A percentile compares a stretch with the other conserved stretches of the same genome.
phyloP scores from a whole-genome alignment of 2,797 vertebrate genomes.

The Diceros bicornis region DNA sequence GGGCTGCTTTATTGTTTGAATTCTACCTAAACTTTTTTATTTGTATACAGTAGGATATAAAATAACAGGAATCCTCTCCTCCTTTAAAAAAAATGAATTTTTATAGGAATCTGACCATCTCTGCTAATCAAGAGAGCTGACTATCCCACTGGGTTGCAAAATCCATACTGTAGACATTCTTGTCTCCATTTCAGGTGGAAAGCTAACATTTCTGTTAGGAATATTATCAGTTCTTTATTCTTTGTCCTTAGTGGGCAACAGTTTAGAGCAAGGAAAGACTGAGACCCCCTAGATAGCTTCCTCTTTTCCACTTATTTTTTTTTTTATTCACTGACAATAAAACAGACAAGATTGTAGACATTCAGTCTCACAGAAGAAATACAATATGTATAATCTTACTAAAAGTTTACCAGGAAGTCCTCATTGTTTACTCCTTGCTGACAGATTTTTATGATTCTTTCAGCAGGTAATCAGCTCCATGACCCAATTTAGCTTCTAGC shows the following conservation, averaged over 20 bases:
- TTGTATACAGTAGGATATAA: neutral
- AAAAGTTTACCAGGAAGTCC: constrained; percentile 26
- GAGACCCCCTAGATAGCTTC: neutral
- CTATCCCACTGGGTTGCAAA: neutral
- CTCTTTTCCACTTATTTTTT: constrained; percentile 32
- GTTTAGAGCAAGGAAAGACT: neutral
- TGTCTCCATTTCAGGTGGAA: neutral
- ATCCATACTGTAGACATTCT: neutral
- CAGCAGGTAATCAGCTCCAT: constrained; percentile 53
- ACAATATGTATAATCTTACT: neutral
- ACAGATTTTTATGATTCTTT: constrained; percentile 65
- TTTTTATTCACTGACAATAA: constrained; percentile 3
- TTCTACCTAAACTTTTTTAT: neutral
- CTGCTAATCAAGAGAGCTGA: neutral
- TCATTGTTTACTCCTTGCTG: constrained; percentile 47
- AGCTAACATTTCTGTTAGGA: neutral
- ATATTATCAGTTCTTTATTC: neutral
- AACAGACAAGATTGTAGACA: neutral
- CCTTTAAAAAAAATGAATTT: neutral
- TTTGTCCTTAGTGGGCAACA: neutral
- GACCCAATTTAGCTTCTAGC: constrained; percentile 51
- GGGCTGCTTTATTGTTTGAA: neutral
- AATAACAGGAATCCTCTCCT: neutral
- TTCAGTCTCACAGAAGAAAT: constrained; percentile 31
- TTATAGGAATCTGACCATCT: neutral